Evolutionary conservation across 2,113 vertebrate genomes (phyloP), one percentile per base, ranked within the genome.

Genomic region (Sphaerodactylus townsendi): DNA sequence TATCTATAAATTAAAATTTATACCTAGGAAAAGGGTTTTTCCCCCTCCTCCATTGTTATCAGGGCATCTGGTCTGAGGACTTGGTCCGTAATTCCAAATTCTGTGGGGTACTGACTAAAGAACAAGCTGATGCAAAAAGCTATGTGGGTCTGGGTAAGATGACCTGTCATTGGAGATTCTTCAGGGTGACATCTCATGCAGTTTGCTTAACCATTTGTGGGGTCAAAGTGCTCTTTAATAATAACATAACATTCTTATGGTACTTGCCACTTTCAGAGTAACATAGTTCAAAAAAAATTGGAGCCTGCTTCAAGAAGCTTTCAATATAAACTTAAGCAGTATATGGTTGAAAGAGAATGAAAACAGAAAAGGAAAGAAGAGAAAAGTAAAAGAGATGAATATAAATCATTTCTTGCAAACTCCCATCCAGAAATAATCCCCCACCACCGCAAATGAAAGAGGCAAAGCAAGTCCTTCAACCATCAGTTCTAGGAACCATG

Each of bases 1-100:
- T 46, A 46, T 10, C 30, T 75, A 21, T 62, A 48, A 62, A 44
- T 1, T 78, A 78, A 5, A 10, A 8, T 44, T n/a, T 48, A 85
- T 81, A 76, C 35, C 70, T 53, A 2, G 1, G 19, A 53, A 66
- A 25, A 35, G 14, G n/a, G 70, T 85, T 70, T 1, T 41, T 23
- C 11, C 10, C 23, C 5, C 53, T 2, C 19, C 0, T 56, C 53
- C 21, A 56, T 56, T 56, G 41, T 65, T n/a, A 62, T 62, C 50
- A 89, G 81, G 92, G 70, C 44, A 78, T 35, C 48, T 21, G 17
- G 23, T 76, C 15, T 56, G 35, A 76, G n/a, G 33, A 1, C 33
- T 56, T 76, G 9, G 53, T 37, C 33, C 23, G n/a, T 48, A 75
- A 30, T 3, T 11, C 30, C 65, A 68, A 35, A 14, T 15, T 68